These are phyloP conservation scores for Amblyteles armatorius DNA, from an alignment of 2,888 invertebrate genomes.

Conservation along the genomic window DNA sequence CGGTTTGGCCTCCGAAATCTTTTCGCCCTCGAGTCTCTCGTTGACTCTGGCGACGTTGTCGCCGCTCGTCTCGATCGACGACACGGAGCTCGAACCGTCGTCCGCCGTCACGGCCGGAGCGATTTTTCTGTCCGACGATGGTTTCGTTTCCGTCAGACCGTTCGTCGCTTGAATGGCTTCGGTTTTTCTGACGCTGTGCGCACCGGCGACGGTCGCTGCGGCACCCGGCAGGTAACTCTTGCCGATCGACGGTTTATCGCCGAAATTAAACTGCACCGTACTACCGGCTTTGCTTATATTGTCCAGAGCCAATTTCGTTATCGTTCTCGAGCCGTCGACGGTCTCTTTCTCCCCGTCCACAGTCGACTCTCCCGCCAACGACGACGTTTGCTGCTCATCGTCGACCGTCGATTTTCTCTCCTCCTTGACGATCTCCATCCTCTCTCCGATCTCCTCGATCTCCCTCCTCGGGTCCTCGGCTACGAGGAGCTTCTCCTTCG, in stretches of 20 bases:
- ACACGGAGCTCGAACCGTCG: slow-evolving; percentile 34
- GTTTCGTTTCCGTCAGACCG: slow-evolving; percentile 17
- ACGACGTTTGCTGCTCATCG: neutral
- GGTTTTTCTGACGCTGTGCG: slow-evolving; percentile 73
- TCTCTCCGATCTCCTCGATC: slow-evolving; percentile 1
- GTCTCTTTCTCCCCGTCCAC: slow-evolving; percentile 70
- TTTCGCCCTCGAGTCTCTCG: slow-evolving; percentile 70
- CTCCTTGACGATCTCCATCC: slow-evolving; percentile 21
- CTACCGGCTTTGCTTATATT: slow-evolving; percentile 90
- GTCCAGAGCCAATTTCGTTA: slow-evolving; percentile 88
- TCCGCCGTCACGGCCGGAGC: slow-evolving; percentile 22
- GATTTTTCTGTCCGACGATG: slow-evolving; percentile 22
- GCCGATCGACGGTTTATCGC: slow-evolving; percentile 79
- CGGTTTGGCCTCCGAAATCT: slow-evolving; percentile 25
- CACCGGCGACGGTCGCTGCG: slow-evolving; percentile 15
- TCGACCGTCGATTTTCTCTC: slow-evolving; percentile 37
- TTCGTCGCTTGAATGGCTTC: slow-evolving; percentile 52
- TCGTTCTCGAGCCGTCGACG: slow-evolving; percentile 83
- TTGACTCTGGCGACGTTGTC: slow-evolving; percentile 67
- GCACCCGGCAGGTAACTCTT: slow-evolving; percentile 82
- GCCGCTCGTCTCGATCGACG: slow-evolving; percentile 33
- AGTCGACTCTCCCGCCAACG: slow-evolving; percentile 23
- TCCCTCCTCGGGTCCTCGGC: slow-evolving; percentile 59
- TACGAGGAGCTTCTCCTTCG: slow-evolving; percentile 60
- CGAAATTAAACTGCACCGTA: slow-evolving; percentile 88